Percentiles rank a stretch among this genome's conserved stretches.
Conservation (phyloP, 2,113 vertebrate genomes). For the Turnix velox region DNA sequence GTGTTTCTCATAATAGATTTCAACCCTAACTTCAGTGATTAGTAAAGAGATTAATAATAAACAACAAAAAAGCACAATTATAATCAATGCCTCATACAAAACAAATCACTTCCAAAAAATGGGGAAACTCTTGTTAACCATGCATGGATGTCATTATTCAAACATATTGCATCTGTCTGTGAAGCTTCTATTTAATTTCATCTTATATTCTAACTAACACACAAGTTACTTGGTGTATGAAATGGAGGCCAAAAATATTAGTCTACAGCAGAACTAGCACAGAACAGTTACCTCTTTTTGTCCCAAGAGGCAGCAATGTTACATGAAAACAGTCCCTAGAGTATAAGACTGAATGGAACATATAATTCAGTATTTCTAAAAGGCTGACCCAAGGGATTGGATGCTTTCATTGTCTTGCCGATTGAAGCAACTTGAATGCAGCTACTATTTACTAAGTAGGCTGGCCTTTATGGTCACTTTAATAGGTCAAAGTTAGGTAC, state of each 20-base stretch:
- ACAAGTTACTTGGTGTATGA: too few relatives aligned
- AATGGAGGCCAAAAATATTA: background rate
- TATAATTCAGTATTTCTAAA: background rate
- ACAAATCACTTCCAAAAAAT: background rate
- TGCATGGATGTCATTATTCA: background rate
- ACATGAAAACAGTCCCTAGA: background rate
- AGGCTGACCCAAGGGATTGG: background rate
- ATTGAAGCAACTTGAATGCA: background rate
- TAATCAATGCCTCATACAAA: background rate
- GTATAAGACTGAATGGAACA: background rate
- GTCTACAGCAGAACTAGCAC: background rate
- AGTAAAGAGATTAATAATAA: background rate
- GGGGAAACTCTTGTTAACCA: background rate
- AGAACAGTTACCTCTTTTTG: background rate
- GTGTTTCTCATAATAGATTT: background rate
- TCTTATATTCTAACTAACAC: background rate
- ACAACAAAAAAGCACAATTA: background rate
- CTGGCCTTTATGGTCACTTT: background rate
- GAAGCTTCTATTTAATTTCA: background rate
- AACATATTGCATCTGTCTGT: background rate
- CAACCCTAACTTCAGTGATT: background rate
- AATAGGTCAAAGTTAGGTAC: background rate
- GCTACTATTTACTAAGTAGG: background rate
- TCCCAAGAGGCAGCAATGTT: accelerated
- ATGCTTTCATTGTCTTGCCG: background rate